Base-by-base conservation (phyloP, 2,797 vertebrate species). In the Phoxinus dragarum region DNA sequence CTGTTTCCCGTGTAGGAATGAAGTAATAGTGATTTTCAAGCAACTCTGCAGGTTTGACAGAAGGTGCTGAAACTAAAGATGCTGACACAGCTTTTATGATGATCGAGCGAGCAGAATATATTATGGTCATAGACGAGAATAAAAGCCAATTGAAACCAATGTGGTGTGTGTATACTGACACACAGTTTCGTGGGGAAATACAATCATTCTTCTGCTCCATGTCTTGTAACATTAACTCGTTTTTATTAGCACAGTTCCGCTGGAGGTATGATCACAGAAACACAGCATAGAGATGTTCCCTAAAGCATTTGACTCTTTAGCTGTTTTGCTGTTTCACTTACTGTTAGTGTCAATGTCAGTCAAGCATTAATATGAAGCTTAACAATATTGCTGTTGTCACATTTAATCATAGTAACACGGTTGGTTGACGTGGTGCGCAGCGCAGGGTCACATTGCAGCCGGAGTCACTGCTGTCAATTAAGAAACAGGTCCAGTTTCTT, bases 361-460 rank as follows among this genome's bases (percentile, higher is more conserved):
- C 73, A 76, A 67, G 73, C 82, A 68, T 77, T 76, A 54, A 68
- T 40, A 68, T 67, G 74, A 84, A 69, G 38, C 59, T 71, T 12
- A 84, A 84, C 74, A 84, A 84, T 71, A 69, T 84, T 78, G 49
- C 27, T 71, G 64, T 76, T 84, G 82, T 84, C 82, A 71, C 40
- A 77, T 69, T 16, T 78, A 84, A 84, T 84, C 49, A 7, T 44
- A 34, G 75, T 21, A 69, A 78, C 56, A 84, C 61, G 59, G 49
- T 52, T 71, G 82, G 38, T 69, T 69, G 47, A 71, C 69, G 47
- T 36, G 11, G 34, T 77, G 34, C 42, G 49, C 71, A 49, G 56
- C 42, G 49, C 71, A 49, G 56, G 69, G 56, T 74, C 54, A 82
- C n/a, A 2, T 10, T 82, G 42, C 19, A 68, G 38, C 42, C 49